Evolutionary conservation across 2,797 vertebrate genomes (phyloP).

Genomic region (Leucoraja ocellata): DNA sequence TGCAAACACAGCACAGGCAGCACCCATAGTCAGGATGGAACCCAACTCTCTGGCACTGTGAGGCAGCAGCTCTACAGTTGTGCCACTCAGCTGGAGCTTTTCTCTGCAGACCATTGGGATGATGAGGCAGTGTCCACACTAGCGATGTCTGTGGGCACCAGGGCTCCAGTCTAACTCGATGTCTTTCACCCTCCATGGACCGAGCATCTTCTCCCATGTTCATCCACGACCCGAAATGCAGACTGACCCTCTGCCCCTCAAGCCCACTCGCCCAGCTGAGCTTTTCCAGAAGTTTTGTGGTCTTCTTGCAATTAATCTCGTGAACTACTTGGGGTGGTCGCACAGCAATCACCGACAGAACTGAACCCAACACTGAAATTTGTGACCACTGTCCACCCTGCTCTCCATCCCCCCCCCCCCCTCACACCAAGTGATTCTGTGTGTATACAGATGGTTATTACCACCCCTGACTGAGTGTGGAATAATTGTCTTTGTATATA

Average conservation of each 20-base stretch:
- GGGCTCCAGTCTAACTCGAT: neutral
- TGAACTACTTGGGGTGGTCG: too few species aligned
- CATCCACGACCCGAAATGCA: neutral
- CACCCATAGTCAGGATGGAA: too few species aligned
- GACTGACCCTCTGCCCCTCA: too few species aligned
- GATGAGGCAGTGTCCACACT: neutral
- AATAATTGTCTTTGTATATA: neutral
- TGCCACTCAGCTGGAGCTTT: neutral
- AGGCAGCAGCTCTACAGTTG: too few species aligned
- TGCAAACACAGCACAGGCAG: too few species aligned
- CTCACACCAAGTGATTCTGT: neutral
- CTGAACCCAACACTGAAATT: neutral
- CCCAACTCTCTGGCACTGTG: too few species aligned
- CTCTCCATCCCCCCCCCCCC: neutral
- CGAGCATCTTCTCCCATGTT: too few species aligned
- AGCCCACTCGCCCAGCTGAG: neutral
- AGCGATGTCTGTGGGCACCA: neutral
- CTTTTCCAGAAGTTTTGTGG: neutral
- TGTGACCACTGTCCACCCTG: neutral
- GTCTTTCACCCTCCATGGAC: neutral
- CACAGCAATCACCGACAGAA: neutral
- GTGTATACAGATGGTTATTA: neutral
- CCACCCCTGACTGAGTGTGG: too few species aligned
- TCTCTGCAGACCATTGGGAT: neutral
- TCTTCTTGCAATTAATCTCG: too few species aligned